Base-by-base conservation (phyloP, 2,888 invertebrate species). In the Drosophila macrospina region DNA sequence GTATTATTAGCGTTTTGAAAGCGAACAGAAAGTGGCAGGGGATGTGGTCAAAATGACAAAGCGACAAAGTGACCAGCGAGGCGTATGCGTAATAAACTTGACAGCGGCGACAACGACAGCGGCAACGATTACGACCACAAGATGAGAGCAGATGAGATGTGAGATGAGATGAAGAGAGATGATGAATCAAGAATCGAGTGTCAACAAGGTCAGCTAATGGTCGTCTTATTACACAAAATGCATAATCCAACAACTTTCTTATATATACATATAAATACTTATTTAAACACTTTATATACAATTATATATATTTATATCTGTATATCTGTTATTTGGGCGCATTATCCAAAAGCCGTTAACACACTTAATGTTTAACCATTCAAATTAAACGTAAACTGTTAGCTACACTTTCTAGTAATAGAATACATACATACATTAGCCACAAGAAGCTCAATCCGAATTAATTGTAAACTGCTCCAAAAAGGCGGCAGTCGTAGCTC, bases 191-290 rank as follows among this genome's bases (percentile, higher is more conserved):
- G 50, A 64, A 39, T 51, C 68, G 56, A 64, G 64, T 69, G 63
- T 50, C 81, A 85, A 81, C 78, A 88, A 85, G 85, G 85, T 85
- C 85, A 85, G 88, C 88, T 78, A 73, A 83, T 83, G 84, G 86
- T 88, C 88, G 86, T 84, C 87, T 85, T 85, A 73, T 65, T 75
- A 55, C 64, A 48, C 48, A 65, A 71, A 82, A 82, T 84, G 70
- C 69, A 73, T 73, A 77, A 67, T 63, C 72, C 72, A 69, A 68
- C 64, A 73, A 71, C 74, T 70, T 78, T 80, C 67, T 45, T 65
- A 55, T 67, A 60, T 81, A 73, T 62, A 59, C 54, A 64, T 62
- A 45, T 45, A 51, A 28, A 24, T 7, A 39, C 10, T 24, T 42
- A 30, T 39, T 47, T 48, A 50, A 39, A 50, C 50, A 60, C 56